These are phyloP conservation scores for Syndactyla subalaris DNA, from an alignment of 2,797 vertebrate species.

Conservation along the genomic window DNA sequence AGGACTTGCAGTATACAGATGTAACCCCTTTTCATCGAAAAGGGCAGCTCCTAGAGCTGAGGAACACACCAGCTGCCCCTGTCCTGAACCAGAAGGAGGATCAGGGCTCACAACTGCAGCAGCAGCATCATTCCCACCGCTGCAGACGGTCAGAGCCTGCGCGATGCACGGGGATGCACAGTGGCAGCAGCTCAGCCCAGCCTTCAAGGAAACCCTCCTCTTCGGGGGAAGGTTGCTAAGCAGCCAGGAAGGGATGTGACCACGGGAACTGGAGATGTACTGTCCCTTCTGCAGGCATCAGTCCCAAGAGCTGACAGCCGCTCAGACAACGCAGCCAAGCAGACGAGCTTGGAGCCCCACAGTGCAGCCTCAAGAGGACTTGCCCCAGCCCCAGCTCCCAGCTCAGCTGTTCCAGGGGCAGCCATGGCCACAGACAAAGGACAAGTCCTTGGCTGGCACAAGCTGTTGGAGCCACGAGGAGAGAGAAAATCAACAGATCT, in stretches of 20 bases:
- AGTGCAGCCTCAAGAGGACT: not conserved
- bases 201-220: slow-evolving; percentile 70
- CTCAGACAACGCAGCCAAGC: not conserved
- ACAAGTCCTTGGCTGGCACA: not conserved
- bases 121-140: not conserved
- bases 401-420: not conserved
- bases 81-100: not conserved
- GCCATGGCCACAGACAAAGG: not conserved
- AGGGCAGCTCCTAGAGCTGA: not conserved
- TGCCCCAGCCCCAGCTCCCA: not conserved
- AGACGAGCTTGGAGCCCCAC: not conserved
- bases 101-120: not conserved
- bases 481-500: not conserved
- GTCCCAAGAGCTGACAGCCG: slow-evolving; percentile 27
- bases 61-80: not conserved
- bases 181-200: not conserved
- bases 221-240: slow-evolving; percentile 75
- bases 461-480: not conserved
- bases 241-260: slow-evolving; percentile 73
- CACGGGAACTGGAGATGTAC: slow-evolving; percentile 44
- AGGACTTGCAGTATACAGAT: not conserved
- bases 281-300: slow-evolving; percentile 54
- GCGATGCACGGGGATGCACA: not conserved
- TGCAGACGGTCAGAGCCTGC: not conserved
- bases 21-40: not conserved